Conservation (phyloP, 1,140 invertebrate genomes). For the Drosophila miranda region DNA sequence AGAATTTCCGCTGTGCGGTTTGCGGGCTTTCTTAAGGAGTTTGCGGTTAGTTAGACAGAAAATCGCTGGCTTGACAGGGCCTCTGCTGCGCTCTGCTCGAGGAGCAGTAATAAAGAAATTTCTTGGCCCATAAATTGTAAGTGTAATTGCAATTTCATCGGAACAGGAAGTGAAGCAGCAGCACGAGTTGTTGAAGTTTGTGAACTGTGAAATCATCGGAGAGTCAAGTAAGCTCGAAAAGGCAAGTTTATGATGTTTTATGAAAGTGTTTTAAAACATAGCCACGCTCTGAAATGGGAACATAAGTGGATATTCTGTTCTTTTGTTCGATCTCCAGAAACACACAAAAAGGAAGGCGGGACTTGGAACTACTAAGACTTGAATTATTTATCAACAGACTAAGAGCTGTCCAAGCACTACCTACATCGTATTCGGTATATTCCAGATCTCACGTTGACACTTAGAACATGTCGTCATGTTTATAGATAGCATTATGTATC, state of each 20-base stretch:
- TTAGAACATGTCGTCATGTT: constrained; percentile 52
- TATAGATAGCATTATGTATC: constrained; percentile 29
- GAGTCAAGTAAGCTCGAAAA: background rate
- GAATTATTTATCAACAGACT: too few species aligned
- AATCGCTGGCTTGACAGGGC: constrained; percentile 57
- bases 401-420: too few species aligned
- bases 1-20: constrained; percentile 39
- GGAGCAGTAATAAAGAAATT: constrained; percentile 50
- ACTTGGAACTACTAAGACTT: too few species aligned
- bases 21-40: constrained; percentile 46
- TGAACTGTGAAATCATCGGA: constrained; percentile 13
- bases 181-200: constrained; percentile 2
- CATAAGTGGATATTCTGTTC: too few species aligned
- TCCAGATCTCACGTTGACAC: constrained; percentile 24
- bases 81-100: constrained; percentile 21
- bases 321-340: too few species aligned
- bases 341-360: too few species aligned
- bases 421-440: background rate
- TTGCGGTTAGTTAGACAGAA: constrained; percentile 72
- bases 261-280: too few species aligned
- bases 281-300: too few species aligned
- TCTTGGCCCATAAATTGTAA: constrained; percentile 36
- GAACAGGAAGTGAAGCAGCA: background rate
- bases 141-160: constrained; percentile 48
- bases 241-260: too few species aligned